Evolutionary conservation across 2,113 vertebrate genomes (phyloP).

Genomic region (Oncorhynchus clarkii): DNA sequence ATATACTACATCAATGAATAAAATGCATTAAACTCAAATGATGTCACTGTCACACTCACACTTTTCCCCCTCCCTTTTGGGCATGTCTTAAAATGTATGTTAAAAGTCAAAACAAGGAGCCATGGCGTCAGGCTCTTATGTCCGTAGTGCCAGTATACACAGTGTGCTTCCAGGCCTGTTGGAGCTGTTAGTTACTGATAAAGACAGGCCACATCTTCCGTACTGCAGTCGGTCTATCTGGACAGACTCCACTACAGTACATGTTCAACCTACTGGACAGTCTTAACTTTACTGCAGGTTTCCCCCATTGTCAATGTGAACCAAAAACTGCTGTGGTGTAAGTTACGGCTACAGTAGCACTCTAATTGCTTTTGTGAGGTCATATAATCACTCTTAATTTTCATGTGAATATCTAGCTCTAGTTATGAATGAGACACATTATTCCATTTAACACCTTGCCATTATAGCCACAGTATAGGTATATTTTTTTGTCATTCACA

Average conservation of each 20-base stretch:
- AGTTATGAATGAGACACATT: too few relatives aligned
- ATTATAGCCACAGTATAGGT: too few relatives aligned
- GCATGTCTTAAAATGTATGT: constrained; percentile 41
- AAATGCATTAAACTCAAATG: neutral
- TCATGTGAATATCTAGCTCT: neutral
- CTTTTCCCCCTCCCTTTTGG: neutral
- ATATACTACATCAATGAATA: neutral
- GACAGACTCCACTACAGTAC: constrained; percentile 19
- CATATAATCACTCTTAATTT: neutral
- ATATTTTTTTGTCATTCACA: too few relatives aligned
- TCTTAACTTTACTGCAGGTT: constrained; percentile 18
- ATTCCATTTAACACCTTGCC: too few relatives aligned
- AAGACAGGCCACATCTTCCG: constrained; percentile 10
- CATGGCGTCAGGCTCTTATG: constrained; percentile 24
- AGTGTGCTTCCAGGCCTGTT: neutral
- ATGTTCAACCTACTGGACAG: constrained; percentile 36
- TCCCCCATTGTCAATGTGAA: neutral
- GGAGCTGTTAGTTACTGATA: constrained; percentile 20
- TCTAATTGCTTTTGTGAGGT: neutral
- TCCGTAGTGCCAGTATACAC: constrained; percentile 26
- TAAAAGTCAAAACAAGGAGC: constrained; percentile 27
- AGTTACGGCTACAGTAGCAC: neutral
- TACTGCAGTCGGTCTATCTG: constrained; percentile 8
- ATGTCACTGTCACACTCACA: neutral
- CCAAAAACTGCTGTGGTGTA: neutral